Evolutionary conservation across 2,888 invertebrate species (phyloP).

Genomic region (Adelphocoris suturalis): DNA sequence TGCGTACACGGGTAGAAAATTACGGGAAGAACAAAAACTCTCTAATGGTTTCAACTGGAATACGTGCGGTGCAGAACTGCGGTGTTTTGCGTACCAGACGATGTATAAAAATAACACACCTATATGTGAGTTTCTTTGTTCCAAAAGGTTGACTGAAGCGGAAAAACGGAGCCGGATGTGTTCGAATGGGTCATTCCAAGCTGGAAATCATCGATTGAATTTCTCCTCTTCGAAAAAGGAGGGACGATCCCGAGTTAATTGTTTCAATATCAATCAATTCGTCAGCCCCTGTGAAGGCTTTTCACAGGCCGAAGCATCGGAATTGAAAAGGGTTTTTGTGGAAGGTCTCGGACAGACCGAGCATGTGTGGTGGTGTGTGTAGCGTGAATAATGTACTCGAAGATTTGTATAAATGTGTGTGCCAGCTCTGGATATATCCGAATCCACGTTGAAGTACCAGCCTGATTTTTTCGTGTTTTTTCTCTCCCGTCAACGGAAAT

Average conservation of each 20-base stretch:
- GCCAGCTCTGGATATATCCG: background rate
- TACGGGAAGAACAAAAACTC: too few species aligned
- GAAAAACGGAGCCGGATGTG: background rate
- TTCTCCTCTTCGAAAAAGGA: background rate
- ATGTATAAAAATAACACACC: too few species aligned
- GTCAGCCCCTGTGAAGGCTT: background rate
- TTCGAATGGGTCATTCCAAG: background rate
- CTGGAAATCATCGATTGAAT: background rate
- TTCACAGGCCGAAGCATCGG: background rate
- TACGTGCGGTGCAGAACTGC: too few species aligned
- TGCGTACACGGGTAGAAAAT: too few species aligned
- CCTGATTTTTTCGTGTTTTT: too few species aligned
- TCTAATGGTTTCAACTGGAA: too few species aligned
- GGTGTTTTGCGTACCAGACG: too few species aligned
- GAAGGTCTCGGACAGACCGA: too few species aligned
- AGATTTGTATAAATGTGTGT: background rate
- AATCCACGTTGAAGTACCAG: too few species aligned
- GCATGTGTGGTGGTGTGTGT: too few species aligned
- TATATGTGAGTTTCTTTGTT: too few species aligned
- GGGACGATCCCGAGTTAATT: background rate
- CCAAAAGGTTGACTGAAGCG: background rate
- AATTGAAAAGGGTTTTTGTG: background rate
- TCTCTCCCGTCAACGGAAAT: too few species aligned
- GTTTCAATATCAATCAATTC: conserved; percentile 1
- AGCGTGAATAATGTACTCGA: background rate